Percentiles rank a stretch among this genome's conserved stretches.
These are phyloP conservation scores for Neostethus bicornis DNA, from an alignment of 2,797 vertebrate genomes.

Conservation along the genomic window DNA sequence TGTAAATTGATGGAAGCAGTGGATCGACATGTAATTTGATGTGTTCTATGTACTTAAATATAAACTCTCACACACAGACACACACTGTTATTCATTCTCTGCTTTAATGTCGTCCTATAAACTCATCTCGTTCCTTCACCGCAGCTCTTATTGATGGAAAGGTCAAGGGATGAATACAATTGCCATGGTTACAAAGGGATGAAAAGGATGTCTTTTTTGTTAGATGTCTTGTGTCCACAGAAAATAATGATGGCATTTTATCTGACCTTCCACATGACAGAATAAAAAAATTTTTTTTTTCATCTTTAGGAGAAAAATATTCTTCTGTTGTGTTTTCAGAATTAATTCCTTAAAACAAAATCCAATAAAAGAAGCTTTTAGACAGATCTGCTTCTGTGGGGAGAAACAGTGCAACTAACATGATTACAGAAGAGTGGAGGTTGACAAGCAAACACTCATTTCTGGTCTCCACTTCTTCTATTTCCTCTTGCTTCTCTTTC, in stretches of 20 bases:
- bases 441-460: conserved; percentile 50
- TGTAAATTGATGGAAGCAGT: no score
- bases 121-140: conserved; percentile 51
- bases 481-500: conserved; percentile 27
- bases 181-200: conserved; percentile 62
- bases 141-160: conserved; percentile 66
- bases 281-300: conserved; percentile 20
- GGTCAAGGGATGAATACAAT: conserved; percentile 67
- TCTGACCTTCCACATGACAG: conserved; percentile 41
- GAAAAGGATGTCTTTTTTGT: conserved; percentile 39
- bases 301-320: conserved; percentile 15
- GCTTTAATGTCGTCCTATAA: conserved; percentile 65
- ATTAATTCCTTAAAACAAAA: conserved; percentile 35
- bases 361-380: conserved; percentile 13
- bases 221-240: conserved; percentile 21
- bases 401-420: conserved; percentile 34
- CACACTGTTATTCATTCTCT: conserved; percentile 34
- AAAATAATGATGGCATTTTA: conserved; percentile 31
- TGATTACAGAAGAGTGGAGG: conserved; percentile 59
- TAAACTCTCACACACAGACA: no score
- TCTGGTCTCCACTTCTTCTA: conserved; percentile 36
- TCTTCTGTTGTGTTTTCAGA: conserved; percentile 18
- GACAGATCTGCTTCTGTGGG: conserved; percentile 26
- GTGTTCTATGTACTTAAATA: no score
- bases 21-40: no score